Evolutionary conservation across 2,797 vertebrate genomes (phyloP), one percentile per base, ranked within the genome.

Genomic region (Adrianichthys oophorus): DNA sequence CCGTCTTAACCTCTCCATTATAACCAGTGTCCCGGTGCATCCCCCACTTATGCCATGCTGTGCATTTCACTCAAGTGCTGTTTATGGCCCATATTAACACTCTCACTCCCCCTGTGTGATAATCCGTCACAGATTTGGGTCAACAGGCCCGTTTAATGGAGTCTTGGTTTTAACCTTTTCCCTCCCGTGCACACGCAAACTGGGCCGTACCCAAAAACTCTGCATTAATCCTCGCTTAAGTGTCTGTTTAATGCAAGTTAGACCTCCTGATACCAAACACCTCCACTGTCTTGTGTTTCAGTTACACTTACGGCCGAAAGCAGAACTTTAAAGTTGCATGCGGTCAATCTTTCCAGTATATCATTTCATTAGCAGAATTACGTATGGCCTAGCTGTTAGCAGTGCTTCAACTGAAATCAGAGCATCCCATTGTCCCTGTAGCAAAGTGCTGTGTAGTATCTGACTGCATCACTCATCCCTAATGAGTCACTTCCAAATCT

Each of bases 51-150:
- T 44, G 26, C 52, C 41, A 14, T 73, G 67, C 56, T 29, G 68
- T 68, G 68, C 83, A 87, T 87, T 81, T 83, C 37, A 69, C 41
- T 70, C 72, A 52, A 68, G 68, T 44, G 24, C 76, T 77, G 72
- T 85, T 82, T 66, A 79, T 47, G 57, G 68, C 61, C 74, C 69
- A 84, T 83, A 89, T 87, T 90, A 83, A 91, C 85, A 83, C 78
- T 87, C 82, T 86, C 73, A 74, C 74, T 71, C 78, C 72, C 62
- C 67, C 68, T 60, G 79, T 72, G 83, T 88, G 68, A 75, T 89
- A 89, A 92, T 90, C 90, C 59, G 15, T 48, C 41, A n/a, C 55
- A 80, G 80, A 90, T 87, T 70, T 84, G 85, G 85, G 84, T 87
- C 74, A 45, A 17, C 61, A 52, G 70, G 63, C 65, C 63, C 15